Conservation (phyloP, 2,888 invertebrate genomes). For the Tipula confusa region DNA sequence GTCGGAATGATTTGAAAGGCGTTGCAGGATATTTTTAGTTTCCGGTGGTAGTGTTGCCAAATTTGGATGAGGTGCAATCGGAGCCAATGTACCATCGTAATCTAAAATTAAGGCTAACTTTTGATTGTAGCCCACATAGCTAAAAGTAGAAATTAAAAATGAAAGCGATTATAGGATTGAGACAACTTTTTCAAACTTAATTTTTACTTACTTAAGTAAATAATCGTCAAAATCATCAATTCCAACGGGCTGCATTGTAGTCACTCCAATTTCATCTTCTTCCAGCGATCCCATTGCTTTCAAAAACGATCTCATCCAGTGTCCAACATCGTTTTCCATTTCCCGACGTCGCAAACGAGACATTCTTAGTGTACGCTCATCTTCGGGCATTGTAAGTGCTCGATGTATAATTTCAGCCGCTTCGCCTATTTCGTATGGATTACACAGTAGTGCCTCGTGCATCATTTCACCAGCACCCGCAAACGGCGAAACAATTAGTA, state of each 20-base stretch:
- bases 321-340: conserved; percentile 76
- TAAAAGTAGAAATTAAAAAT: conserved; percentile 43
- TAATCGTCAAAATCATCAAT: conserved; percentile 89
- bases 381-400: conserved; percentile 85
- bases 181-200: not conserved
- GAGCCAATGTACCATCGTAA: conserved; percentile 85
- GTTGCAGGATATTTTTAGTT: conserved; percentile 76
- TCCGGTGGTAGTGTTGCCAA: conserved; percentile 79
- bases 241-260: conserved; percentile 84
- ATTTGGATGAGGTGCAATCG: conserved; percentile 85
- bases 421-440: conserved; percentile 83
- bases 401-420: conserved; percentile 83
- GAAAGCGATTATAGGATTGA: not conserved
- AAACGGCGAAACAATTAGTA: conserved; percentile 83
- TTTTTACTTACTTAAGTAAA: conserved; percentile 62
- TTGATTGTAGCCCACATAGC: conserved; percentile 80
- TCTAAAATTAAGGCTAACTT: conserved; percentile 79
- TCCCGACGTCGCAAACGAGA: conserved; percentile 77
- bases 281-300: conserved; percentile 82
- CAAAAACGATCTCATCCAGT: conserved; percentile 84
- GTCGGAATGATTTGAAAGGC: conserved; percentile 78
- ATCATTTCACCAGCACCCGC: conserved; percentile 91
- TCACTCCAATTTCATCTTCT: conserved; percentile 77
- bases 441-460: conserved; percentile 86
- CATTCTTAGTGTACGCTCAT: conserved; percentile 81